phyloP scores from a whole-genome alignment of 2,113 vertebrate species.

The Uropsilus gracilis region DNA sequence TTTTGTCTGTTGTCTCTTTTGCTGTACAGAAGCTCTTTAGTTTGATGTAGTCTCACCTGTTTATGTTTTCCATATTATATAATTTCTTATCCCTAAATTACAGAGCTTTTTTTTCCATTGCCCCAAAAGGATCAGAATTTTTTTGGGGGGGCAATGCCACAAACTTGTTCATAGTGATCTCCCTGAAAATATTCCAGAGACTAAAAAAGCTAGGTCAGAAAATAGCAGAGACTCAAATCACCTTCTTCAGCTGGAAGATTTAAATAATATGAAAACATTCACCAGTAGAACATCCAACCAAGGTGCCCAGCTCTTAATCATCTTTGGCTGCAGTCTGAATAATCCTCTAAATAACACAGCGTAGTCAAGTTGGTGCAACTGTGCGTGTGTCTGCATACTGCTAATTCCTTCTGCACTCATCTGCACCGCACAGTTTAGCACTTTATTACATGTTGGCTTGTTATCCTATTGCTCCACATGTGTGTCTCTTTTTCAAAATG shows the following conservation, averaged over 20 bases:
- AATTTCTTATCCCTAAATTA: not conserved
- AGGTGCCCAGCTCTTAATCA: conserved; percentile 69
- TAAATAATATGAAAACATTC: conserved; percentile 55
- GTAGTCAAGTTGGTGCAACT: conserved; percentile 8
- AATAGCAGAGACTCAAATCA: not conserved
- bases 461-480: not conserved
- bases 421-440: conserved; percentile 74
- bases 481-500: conserved; percentile 52
- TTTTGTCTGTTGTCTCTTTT: no score
- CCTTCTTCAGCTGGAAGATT: conserved; percentile 43
- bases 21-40: no score
- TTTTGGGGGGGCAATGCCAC: not conserved
- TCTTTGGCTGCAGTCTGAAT: conserved; percentile 66
- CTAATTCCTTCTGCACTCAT: conserved; percentile 70
- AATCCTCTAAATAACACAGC: conserved; percentile 68
- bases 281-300: conserved; percentile 45
- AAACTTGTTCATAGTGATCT: conserved; percentile 32
- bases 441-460: conserved; percentile 70
- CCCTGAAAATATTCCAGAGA: conserved; percentile 30
- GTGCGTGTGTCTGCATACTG: conserved; percentile 57
- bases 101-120: not conserved
- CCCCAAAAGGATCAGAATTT: not conserved
- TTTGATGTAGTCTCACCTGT: no score
- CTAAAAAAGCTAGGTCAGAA: conserved; percentile 46
- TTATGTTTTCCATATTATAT: no score